Evolutionary conservation across 2,888 invertebrate species (phyloP).

Genomic region (Agonum fuliginosum): DNA sequence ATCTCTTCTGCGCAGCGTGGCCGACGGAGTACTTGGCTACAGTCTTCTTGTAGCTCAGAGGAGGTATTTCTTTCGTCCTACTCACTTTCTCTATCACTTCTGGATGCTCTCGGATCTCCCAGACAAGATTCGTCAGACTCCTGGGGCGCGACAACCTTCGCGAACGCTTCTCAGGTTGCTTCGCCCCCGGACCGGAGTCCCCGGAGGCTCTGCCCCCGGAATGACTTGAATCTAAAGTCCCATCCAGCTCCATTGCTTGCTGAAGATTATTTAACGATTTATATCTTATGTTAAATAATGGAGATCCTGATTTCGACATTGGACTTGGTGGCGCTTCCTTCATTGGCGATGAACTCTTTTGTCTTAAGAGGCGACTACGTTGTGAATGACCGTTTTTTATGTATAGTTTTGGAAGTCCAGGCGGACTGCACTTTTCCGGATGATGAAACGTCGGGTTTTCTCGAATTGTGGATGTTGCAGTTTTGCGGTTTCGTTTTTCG

Average conservation of each 20-base stretch:
- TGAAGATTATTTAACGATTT: constrained; percentile 83
- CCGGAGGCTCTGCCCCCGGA: constrained; percentile 91
- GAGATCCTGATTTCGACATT: constrained; percentile 82
- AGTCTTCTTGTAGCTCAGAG: constrained; percentile 74
- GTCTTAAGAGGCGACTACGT: constrained; percentile 80
- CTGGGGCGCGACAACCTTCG: constrained; percentile 88
- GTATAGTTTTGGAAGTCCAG: constrained; percentile 84
- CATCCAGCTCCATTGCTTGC: constrained; percentile 82
- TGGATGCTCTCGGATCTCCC: constrained; percentile 77
- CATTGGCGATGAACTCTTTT: constrained; percentile 83
- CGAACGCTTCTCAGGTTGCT: constrained; percentile 88
- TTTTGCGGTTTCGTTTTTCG: constrained; percentile 85
- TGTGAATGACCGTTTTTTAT: constrained; percentile 84
- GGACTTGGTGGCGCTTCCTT: constrained; percentile 82
- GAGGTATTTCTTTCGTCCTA: constrained; percentile 68
- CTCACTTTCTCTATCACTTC: constrained; percentile 70
- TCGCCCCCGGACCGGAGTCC: constrained; percentile 85
- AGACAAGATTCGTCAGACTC: constrained; percentile 90
- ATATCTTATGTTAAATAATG: constrained; percentile 84
- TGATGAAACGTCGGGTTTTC: constrained; percentile 76
- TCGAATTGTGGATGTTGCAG: constrained; percentile 75
- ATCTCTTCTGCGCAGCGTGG: constrained; percentile 72
- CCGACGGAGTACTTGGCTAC: constrained; percentile 73
- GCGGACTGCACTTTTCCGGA: constrained; percentile 77
- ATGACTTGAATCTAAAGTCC: constrained; percentile 92